These are phyloP conservation scores for Parauchenoglanis ngamensis DNA, from an alignment of 2,797 vertebrate genomes.

Conservation along the genomic window DNA sequence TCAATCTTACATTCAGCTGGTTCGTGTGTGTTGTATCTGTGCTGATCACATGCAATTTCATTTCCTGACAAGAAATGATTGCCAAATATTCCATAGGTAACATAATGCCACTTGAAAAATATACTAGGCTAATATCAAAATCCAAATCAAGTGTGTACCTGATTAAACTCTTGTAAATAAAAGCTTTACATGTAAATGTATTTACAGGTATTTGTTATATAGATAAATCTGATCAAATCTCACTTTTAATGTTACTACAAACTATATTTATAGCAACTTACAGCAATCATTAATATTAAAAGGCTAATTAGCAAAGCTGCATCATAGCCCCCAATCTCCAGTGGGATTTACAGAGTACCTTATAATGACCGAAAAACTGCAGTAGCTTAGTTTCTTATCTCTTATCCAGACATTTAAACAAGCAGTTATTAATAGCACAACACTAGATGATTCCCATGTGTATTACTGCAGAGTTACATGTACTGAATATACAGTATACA, in stretches of 20 bases:
- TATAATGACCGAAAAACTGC: conserved; percentile 8
- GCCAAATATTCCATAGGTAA: not conserved
- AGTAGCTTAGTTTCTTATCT: not conserved
- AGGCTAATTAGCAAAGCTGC: not conserved
- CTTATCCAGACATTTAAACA: conserved; percentile 4
- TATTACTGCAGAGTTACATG: conserved; percentile 9
- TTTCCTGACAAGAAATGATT: not conserved
- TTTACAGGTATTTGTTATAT: not conserved
- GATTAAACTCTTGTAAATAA: not conserved
- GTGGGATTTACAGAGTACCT: not conserved
- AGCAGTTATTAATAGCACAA: conserved; percentile 20
- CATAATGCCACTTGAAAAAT: not conserved
- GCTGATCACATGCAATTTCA: not conserved
- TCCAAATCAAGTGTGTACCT: not conserved
- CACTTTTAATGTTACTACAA: not conserved
- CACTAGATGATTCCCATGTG: conserved; percentile 2
- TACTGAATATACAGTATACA: conserved; percentile 33
- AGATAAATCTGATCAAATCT: not conserved
- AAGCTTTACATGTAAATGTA: not conserved
- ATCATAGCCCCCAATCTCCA: not conserved
- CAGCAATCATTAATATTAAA: not conserved
- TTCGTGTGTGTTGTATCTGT: not conserved
- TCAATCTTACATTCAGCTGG: not conserved
- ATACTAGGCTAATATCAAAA: not conserved
- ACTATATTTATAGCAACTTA: not conserved